phyloP scores from a whole-genome alignment of 2,797 vertebrate species.

The Argya squamiceps region DNA sequence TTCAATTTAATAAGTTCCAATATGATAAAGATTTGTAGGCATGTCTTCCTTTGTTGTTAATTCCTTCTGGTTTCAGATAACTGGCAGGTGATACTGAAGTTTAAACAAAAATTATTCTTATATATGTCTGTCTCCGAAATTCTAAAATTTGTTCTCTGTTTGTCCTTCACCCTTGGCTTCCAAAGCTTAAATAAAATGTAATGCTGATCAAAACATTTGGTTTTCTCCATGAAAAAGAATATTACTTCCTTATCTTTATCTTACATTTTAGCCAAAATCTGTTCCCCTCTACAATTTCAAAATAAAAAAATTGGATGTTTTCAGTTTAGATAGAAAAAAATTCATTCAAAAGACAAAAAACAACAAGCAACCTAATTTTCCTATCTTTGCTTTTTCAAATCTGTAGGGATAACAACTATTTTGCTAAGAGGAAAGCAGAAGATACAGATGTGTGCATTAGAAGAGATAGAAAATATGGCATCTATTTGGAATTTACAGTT shows the following conservation, averaged over 20 bases:
- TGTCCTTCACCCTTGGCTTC: neutral
- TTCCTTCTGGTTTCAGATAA: neutral
- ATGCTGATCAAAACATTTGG: neutral
- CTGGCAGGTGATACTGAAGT: neutral
- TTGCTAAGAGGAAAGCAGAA: neutral
- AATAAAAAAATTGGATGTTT: neutral
- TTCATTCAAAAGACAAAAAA: neutral
- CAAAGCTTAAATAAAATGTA: neutral
- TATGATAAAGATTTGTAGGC: neutral
- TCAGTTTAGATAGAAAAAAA: neutral
- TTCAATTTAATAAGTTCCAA: neutral
- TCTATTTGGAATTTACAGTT: neutral
- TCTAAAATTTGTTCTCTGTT: neutral
- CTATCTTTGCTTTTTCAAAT: neutral
- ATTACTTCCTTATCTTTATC: neutral
- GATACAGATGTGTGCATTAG: neutral
- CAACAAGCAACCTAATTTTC: neutral
- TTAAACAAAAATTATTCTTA: neutral
- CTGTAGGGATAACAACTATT: neutral
- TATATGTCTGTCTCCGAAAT: neutral
- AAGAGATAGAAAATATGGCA: fast-evolving
- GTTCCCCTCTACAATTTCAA: neutral
- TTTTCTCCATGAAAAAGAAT: neutral
- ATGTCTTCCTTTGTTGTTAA: neutral
- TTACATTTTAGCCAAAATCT: neutral